These are phyloP conservation scores for Stomatorhinus walkeri DNA, from an alignment of 2,797 vertebrate species.

Conservation along the genomic window DNA sequence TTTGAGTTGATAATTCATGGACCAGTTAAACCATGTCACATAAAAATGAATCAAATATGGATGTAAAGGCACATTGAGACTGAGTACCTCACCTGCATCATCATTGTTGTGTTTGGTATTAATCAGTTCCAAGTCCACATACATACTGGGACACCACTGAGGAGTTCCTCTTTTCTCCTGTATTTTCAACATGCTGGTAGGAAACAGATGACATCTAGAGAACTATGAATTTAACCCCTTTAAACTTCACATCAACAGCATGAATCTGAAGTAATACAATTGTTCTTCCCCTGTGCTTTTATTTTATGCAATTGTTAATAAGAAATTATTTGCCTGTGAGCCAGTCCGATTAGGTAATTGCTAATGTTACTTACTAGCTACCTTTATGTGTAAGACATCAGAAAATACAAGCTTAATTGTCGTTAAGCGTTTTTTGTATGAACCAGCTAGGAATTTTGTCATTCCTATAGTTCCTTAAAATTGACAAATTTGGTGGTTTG, in stretches of 20 bases:
- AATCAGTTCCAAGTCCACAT: not conserved
- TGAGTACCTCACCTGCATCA: not conserved
- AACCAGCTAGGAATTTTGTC: not conserved
- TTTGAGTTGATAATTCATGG: not conserved
- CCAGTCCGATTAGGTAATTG: not conserved
- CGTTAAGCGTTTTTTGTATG: not conserved
- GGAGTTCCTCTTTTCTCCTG: not conserved
- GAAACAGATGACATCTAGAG: not conserved
- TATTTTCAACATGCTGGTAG: not conserved
- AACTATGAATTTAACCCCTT: not conserved
- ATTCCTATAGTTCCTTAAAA: not conserved
- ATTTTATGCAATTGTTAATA: not conserved
- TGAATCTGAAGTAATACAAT: not conserved
- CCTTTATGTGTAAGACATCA: not conserved
- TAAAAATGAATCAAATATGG: not conserved
- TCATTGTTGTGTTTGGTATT: not conserved
- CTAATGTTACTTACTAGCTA: not conserved
- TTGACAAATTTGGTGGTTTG: not conserved
- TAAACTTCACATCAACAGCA: not conserved
- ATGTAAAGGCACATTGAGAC: not conserved
- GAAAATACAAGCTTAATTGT: not conserved
- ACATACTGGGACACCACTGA: not conserved
- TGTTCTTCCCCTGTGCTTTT: not conserved
- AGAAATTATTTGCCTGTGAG: not conserved
- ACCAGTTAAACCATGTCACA: not conserved